Percentiles rank a stretch among this genome's conserved stretches.
These are phyloP conservation scores for Eubucco bourcierii DNA, from an alignment of 2,113 vertebrate species.

Conservation along the genomic window DNA sequence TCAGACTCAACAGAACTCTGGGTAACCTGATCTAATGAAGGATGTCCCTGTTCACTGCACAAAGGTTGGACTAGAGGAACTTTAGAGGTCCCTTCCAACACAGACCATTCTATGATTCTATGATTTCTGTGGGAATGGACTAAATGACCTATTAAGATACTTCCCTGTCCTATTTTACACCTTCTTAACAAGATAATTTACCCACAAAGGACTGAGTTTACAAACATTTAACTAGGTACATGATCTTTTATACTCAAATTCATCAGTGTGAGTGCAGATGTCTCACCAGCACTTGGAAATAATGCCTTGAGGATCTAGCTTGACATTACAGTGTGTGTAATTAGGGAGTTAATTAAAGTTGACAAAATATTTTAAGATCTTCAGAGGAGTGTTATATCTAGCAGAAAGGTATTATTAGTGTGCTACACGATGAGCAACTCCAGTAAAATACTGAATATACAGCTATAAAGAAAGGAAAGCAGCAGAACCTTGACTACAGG, in stretches of 20 bases:
- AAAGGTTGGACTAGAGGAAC: no score
- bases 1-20: no score
- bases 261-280: background rate
- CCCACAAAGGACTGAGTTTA: background rate
- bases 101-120: no score
- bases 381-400: background rate
- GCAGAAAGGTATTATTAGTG: background rate
- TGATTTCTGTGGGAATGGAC: background rate
- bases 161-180: background rate
- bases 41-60: no score
- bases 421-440: background rate
- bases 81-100: no score
- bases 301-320: background rate
- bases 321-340: background rate
- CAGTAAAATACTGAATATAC: background rate
- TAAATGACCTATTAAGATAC: background rate
- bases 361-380: slow-evolving; percentile 3
- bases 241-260: background rate
- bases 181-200: background rate
- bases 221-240: background rate
- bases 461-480: background rate
- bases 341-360: slow-evolving; percentile 5
- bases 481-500: background rate
- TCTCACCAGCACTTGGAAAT: background rate
- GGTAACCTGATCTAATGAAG: no score